A percentile compares a stretch with the other conserved stretches of the same genome.
Evolutionary conservation across 1,140 invertebrate genomes (phyloP).

Genomic region (Drosophila dunni): DNA sequence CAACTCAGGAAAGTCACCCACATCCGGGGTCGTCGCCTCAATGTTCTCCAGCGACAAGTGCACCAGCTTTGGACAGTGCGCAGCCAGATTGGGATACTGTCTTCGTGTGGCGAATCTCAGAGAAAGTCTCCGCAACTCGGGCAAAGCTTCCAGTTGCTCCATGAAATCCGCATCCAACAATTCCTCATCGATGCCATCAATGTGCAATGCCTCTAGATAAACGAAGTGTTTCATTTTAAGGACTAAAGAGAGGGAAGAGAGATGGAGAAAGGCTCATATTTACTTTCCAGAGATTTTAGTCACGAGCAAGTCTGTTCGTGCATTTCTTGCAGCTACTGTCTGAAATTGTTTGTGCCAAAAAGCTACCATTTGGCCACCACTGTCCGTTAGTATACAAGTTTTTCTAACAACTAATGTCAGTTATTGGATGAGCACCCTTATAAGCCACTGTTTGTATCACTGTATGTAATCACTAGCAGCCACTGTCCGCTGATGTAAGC

Average conservation of each 20-base stretch:
- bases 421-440: too few relatives aligned
- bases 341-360: too few relatives aligned
- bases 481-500: too few relatives aligned
- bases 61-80: constrained; percentile 40
- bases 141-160: constrained; percentile 42
- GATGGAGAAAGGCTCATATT: too few relatives aligned
- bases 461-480: too few relatives aligned
- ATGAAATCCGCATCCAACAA: constrained; percentile 36
- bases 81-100: constrained; percentile 23
- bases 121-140: constrained; percentile 25
- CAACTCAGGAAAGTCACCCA: constrained; percentile 50
- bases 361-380: too few relatives aligned
- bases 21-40: constrained; percentile 11
- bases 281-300: not conserved
- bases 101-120: constrained; percentile 50
- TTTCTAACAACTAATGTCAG: too few relatives aligned
- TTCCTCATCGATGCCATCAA: constrained; percentile 59
- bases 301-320: too few relatives aligned
- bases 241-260: constrained; percentile 28
- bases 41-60: constrained; percentile 67
- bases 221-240: constrained; percentile 45
- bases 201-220: constrained; percentile 46
- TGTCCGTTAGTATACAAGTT: too few relatives aligned
- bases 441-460: too few relatives aligned
- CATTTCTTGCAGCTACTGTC: too few relatives aligned